Percentiles rank a stretch among this genome's conserved stretches.
phyloP scores from a whole-genome alignment of 1,140 invertebrate species.

The Lepidurus apus region DNA sequence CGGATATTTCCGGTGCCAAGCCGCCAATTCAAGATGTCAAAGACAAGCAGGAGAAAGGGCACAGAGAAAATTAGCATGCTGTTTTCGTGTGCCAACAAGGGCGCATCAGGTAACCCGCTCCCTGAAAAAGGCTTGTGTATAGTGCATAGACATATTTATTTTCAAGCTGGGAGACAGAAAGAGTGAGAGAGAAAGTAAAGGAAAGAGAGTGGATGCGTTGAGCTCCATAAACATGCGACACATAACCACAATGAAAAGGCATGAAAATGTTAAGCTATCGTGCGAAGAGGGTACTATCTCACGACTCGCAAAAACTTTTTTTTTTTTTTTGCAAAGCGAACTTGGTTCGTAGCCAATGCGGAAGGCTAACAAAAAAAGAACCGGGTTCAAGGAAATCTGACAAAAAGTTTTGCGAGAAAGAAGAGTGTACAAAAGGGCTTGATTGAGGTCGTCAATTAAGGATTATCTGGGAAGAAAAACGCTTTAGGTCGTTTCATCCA shows the following conservation, averaged over 20 bases:
- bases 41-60: no score
- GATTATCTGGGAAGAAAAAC: neutral
- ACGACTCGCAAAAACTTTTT: no score
- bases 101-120: neutral
- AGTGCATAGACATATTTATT: neutral
- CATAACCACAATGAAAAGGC: neutral
- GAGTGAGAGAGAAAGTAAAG: neutral
- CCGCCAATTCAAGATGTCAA: no score
- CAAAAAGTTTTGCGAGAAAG: neutral
- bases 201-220: neutral
- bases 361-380: neutral
- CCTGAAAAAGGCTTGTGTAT: neutral
- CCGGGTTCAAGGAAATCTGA: neutral
- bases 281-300: no score
- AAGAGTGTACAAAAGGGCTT: neutral
- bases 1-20: no score
- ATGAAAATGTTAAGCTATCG: no score
- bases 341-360: no score
- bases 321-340: no score
- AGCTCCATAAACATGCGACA: neutral
- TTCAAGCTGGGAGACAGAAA: neutral
- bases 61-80: neutral
- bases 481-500: neutral
- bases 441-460: conserved; percentile 10
- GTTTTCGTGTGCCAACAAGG: neutral